A percentile compares a stretch with the other conserved stretches of the same genome.
Evolutionary conservation across 2,113 vertebrate species (phyloP).

Genomic region (Ageneiosus marmoratus): DNA sequence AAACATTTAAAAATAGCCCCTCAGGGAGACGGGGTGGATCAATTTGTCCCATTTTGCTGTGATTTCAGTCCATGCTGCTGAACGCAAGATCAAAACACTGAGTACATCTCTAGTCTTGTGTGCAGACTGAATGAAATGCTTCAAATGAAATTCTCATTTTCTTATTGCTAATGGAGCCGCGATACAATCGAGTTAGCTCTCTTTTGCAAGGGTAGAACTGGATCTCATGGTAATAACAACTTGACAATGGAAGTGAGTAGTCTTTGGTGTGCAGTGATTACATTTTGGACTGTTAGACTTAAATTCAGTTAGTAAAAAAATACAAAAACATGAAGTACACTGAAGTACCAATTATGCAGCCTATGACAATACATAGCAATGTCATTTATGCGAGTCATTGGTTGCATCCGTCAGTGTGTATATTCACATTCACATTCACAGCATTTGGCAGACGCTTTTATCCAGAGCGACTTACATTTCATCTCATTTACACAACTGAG

Average conservation of each 20-base stretch:
- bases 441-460: too few species aligned
- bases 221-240: background rate
- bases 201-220: background rate
- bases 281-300: background rate
- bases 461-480: too few species aligned
- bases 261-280: background rate
- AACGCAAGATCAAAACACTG: background rate
- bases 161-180: background rate
- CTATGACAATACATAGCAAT: too few species aligned
- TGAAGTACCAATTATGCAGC: too few species aligned
- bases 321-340: background rate
- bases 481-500: too few species aligned
- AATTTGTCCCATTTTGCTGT: background rate
- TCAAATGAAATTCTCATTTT: background rate
- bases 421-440: too few species aligned
- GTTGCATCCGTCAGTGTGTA: too few species aligned
- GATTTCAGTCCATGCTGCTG: background rate
- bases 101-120: background rate
- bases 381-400: too few species aligned
- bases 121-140: background rate
- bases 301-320: background rate
- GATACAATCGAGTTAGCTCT: background rate
- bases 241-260: too few species aligned
- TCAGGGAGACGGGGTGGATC: slow-evolving; percentile 45
- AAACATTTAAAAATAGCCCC: slow-evolving; percentile 56